Evolutionary conservation across 2,888 invertebrate species (phyloP).

Genomic region (Xanthia togata): DNA sequence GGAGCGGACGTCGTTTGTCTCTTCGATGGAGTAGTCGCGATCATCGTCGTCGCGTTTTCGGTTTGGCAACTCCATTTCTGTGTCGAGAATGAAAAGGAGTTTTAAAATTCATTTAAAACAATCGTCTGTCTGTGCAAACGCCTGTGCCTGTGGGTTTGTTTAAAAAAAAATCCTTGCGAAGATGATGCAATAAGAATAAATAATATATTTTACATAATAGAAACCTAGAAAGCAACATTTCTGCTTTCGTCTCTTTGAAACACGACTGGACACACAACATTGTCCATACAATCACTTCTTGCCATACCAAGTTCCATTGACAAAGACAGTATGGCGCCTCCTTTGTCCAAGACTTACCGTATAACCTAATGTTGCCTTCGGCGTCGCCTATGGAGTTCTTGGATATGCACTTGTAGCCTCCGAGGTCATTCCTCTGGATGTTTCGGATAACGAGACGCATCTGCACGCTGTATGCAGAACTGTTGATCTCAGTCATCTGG

Average conservation of each 20-base stretch:
- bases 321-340: slow-evolving; percentile 27
- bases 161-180: neutral
- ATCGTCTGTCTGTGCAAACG: too few species aligned
- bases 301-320: slow-evolving; percentile 35
- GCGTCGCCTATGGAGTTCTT: slow-evolving; percentile 98
- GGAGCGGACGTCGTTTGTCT: slow-evolving; percentile 90
- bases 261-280: neutral
- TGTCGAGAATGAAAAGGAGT: neutral
- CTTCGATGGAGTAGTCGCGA: slow-evolving; percentile 80
- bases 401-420: slow-evolving; percentile 97
- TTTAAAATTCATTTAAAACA: neutral
- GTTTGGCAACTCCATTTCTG: slow-evolving; percentile 92
- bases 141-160: too few species aligned
- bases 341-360: slow-evolving; percentile 92
- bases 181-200: too few species aligned
- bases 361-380: slow-evolving; percentile 96
- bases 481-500: slow-evolving; percentile 94
- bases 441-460: slow-evolving; percentile 95
- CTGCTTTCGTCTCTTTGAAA: neutral
- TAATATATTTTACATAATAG: neutral
- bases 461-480: slow-evolving; percentile 95
- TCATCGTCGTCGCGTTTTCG: slow-evolving; percentile 88
- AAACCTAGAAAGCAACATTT: neutral
- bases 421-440: slow-evolving; percentile 94
- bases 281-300: slow-evolving; percentile 18